phyloP scores from a whole-genome alignment of 2,113 vertebrate species.

The Cheirogaleus medius region DNA sequence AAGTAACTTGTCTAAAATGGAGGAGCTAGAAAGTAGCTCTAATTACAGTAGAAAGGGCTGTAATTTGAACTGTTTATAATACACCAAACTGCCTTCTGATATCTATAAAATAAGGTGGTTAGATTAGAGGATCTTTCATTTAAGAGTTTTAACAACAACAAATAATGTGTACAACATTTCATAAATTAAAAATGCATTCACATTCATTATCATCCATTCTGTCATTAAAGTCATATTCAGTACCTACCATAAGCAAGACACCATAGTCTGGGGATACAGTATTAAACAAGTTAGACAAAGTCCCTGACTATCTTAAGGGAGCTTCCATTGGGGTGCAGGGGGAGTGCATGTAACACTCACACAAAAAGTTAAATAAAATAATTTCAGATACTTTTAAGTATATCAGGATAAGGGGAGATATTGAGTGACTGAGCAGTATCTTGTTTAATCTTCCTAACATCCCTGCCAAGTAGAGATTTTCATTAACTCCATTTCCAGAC shows the following conservation, averaged over 20 bases:
- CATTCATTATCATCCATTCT: constrained; percentile 2
- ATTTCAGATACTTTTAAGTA: background rate
- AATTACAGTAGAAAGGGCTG: too few relatives aligned
- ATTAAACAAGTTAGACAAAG: background rate
- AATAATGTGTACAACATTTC: background rate
- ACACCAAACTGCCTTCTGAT: background rate
- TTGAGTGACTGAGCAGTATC: background rate
- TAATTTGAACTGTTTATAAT: constrained; percentile 25
- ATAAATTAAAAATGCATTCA: constrained; percentile 1
- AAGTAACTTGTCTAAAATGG: background rate
- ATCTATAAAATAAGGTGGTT: background rate
- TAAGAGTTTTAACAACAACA: background rate
- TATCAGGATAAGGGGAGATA: background rate
- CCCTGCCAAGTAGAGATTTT: background rate
- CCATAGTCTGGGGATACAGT: background rate
- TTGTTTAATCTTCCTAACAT: background rate
- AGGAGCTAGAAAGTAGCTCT: background rate
- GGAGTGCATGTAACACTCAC: background rate
- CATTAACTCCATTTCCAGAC: constrained; percentile 1
- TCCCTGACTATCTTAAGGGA: background rate
- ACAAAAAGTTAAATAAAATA: background rate
- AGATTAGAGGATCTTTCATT: background rate
- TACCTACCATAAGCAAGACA: background rate
- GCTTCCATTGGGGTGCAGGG: background rate
- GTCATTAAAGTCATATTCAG: background rate